Conservation (phyloP, 2,888 invertebrate species). For the Lasioglossum vierecki region DNA sequence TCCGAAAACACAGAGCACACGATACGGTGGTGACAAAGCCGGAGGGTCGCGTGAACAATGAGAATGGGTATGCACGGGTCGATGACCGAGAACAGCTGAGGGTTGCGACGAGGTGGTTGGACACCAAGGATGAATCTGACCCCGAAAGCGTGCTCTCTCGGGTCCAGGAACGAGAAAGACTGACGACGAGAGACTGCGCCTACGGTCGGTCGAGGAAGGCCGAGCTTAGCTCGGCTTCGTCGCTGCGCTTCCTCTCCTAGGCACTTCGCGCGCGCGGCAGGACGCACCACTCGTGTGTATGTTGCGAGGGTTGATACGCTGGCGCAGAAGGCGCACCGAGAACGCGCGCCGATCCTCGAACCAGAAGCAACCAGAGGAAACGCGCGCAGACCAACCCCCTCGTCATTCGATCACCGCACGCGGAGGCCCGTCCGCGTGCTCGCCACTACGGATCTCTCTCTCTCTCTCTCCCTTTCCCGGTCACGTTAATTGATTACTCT, state of each 20-base stretch:
- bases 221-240: constrained; percentile 58
- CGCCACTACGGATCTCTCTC: constrained; percentile 7
- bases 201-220: constrained; percentile 57
- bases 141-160: constrained; percentile 47
- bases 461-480: not conserved
- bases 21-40: constrained; percentile 12
- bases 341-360: constrained; percentile 62
- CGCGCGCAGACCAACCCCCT: constrained; percentile 61
- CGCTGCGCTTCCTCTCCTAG: constrained; percentile 63
- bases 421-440: constrained; percentile 36
- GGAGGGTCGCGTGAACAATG: constrained; percentile 28
- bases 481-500: constrained; percentile 28
- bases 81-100: constrained; percentile 51
- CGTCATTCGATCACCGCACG: constrained; percentile 66
- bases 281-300: constrained; percentile 56
- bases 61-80: constrained; percentile 25
- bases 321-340: constrained; percentile 62
- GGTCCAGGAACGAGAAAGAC: constrained; percentile 34
- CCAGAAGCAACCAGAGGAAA: constrained; percentile 48
- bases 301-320: constrained; percentile 57
- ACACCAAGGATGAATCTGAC: constrained; percentile 38
- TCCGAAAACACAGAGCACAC: constrained; percentile 30
- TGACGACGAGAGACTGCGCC: constrained; percentile 61
- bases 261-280: constrained; percentile 68
- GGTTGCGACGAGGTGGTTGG: constrained; percentile 35